Conservation (phyloP, 30 jellyfish, hydroid and myxozoan genomes). For the Hydractinia echinata region DNA sequence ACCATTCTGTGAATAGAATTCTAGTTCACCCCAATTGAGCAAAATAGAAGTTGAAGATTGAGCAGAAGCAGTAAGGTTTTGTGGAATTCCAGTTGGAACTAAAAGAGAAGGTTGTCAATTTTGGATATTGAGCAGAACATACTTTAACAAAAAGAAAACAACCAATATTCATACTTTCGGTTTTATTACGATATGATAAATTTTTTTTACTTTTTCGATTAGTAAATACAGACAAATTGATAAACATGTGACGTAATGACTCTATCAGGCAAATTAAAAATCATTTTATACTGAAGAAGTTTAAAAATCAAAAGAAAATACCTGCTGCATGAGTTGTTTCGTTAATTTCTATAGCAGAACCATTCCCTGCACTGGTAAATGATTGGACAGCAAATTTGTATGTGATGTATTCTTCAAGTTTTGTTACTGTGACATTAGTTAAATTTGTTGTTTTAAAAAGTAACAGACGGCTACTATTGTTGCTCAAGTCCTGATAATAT, state of each 20-base stretch:
- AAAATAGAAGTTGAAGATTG: not conserved
- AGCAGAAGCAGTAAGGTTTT: not conserved
- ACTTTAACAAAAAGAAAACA: not conserved
- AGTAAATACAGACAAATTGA: too few species aligned
- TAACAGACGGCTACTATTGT: not conserved
- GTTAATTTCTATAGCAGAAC: not conserved
- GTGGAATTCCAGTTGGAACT: conserved; percentile 18
- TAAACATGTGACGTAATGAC: too few species aligned
- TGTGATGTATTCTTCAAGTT: not conserved
- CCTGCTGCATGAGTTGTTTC: not conserved
- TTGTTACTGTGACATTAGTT: not conserved
- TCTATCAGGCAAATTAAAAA: too few species aligned
- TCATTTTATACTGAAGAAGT: too few species aligned
- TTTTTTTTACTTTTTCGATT: too few species aligned
- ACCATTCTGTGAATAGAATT: not conserved
- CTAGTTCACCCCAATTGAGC: not conserved
- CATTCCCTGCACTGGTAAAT: not conserved
- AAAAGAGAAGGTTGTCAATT: not conserved
- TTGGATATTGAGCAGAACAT: not conserved
- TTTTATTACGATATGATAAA: too few species aligned
- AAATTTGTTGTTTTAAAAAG: not conserved
- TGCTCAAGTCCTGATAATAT: not conserved
- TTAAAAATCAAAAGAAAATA: too few species aligned
- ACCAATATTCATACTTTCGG: too few species aligned
- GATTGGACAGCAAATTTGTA: conserved; percentile 17